These are phyloP conservation scores for Axis porcinus DNA, from an alignment of 2,113 vertebrate species.

Conservation along the genomic window DNA sequence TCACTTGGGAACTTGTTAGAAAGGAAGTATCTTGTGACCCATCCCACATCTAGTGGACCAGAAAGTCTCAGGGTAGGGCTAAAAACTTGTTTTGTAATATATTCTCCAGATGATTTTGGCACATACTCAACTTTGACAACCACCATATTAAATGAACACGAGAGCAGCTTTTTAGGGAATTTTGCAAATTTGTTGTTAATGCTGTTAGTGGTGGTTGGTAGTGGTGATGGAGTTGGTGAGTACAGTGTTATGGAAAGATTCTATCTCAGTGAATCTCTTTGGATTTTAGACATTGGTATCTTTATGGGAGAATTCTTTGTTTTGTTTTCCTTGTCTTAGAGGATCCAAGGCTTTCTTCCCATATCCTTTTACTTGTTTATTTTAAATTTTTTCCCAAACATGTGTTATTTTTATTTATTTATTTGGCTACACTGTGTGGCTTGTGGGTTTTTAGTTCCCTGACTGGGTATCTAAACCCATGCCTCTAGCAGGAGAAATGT, in stretches of 20 bases:
- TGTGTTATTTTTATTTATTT: neutral
- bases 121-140: neutral
- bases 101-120: neutral
- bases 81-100: neutral
- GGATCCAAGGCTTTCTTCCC: neutral
- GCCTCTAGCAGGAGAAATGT: neutral
- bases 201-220: neutral
- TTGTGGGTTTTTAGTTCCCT: neutral
- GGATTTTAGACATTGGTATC: neutral
- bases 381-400: rapidly evolving
- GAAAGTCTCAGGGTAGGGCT: neutral
- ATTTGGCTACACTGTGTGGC: neutral
- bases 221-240: neutral
- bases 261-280: neutral
- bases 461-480: neutral
- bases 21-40: neutral
- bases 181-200: neutral
- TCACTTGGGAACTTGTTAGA: neutral
- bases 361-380: neutral
- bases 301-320: neutral
- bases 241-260: neutral
- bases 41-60: neutral
- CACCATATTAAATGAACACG: neutral
- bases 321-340: neutral
- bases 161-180: neutral